Evolutionary conservation across 2,888 invertebrate genomes (phyloP).

Genomic region (Lysandra bellargus): DNA sequence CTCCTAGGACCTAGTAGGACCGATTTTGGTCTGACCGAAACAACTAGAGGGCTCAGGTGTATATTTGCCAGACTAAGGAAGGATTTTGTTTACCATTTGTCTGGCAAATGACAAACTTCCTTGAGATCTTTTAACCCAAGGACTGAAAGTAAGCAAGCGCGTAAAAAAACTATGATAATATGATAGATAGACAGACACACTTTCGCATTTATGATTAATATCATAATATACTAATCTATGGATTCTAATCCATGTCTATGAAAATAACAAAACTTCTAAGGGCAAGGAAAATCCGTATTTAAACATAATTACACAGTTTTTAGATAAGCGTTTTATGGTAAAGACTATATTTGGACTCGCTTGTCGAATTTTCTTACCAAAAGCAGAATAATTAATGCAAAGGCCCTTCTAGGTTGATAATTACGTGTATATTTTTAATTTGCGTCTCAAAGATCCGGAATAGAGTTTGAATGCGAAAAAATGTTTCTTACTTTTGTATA

Average conservation of each 20-base stretch:
- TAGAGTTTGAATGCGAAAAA: background rate
- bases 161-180: too few species aligned
- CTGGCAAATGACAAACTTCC: too few species aligned
- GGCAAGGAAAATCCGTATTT: background rate
- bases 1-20: too few species aligned
- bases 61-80: too few species aligned
- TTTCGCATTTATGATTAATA: too few species aligned
- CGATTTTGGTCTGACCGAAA: too few species aligned
- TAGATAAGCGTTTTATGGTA: conserved; percentile 1
- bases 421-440: background rate
- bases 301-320: conserved; percentile 7
- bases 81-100: too few species aligned
- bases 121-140: too few species aligned
- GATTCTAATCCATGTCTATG: background rate
- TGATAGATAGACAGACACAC: too few species aligned
- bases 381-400: conserved; percentile 25
- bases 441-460: background rate
- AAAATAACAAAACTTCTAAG: background rate
- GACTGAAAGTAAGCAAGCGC: too few species aligned
- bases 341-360: background rate
- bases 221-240: too few species aligned
- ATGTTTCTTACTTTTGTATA: background rate
- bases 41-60: too few species aligned
- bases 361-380: background rate
- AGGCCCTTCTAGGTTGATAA: conserved; percentile 7